Conservation (phyloP, 2,888 invertebrate genomes). For the Ochropleura plecta region DNA sequence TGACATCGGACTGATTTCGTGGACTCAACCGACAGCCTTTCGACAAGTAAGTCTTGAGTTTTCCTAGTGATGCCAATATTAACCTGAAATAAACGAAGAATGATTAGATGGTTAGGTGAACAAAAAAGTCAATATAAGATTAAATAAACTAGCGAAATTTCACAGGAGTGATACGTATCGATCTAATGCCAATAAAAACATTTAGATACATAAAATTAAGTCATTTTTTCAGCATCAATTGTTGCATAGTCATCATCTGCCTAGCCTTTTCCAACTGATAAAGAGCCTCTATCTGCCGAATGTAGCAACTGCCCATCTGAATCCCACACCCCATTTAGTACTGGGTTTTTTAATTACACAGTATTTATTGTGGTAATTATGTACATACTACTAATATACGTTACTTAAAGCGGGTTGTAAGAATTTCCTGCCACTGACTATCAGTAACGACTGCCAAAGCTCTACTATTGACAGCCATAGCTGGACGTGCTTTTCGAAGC, state of each 20-base stretch:
- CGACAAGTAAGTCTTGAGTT: constrained; percentile 93
- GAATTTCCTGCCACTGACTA: neutral
- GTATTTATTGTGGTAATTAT: no score
- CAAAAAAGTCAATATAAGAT: neutral
- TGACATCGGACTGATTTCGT: constrained; percentile 93
- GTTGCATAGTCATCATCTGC: neutral
- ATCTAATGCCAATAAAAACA: neutral
- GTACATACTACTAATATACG: no score
- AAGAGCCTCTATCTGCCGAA: no score
- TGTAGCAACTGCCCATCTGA: neutral
- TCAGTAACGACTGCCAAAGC: neutral
- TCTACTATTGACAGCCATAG: neutral
- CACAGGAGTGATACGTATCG: neutral
- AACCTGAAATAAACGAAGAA: constrained; percentile 83
- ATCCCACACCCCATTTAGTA: neutral
- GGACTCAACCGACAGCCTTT: constrained; percentile 94
- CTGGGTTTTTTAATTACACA: neutral
- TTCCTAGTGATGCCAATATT: constrained; percentile 96
- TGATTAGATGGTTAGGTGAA: neutral
- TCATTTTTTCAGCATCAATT: neutral
- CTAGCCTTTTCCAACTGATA: neutral
- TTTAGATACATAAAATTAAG: neutral
- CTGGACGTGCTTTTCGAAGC: neutral
- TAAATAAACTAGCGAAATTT: neutral
- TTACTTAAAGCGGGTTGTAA: neutral